Percentiles rank a stretch among this genome's conserved stretches.
phyloP scores from a whole-genome alignment of 2,797 vertebrate species.

The Sorex maritimensis region DNA sequence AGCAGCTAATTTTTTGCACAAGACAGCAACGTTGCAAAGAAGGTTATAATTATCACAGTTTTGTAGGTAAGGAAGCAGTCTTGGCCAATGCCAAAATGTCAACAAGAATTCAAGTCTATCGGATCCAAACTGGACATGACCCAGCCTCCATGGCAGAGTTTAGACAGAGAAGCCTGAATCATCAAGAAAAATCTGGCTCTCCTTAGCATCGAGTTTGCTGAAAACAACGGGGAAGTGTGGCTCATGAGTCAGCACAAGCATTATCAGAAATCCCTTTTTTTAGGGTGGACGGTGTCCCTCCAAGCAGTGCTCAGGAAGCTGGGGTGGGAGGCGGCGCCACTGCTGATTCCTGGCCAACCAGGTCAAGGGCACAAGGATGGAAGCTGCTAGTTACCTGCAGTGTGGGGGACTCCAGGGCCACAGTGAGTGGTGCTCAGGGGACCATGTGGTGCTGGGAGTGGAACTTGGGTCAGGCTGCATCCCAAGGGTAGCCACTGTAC shows the following conservation, averaged over 20 bases:
- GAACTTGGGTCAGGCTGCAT: too few species aligned
- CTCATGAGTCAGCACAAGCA: not conserved
- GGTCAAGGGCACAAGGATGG: too few species aligned
- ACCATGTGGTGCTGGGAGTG: too few species aligned
- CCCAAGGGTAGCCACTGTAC: too few species aligned
- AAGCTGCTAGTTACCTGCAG: too few species aligned
- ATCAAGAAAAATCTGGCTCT: not conserved
- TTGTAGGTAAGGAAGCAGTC: slow-evolving; percentile 23
- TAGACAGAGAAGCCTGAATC: slow-evolving; percentile 45
- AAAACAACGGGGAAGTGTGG: not conserved
- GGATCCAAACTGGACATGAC: not conserved
- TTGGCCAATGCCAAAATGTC: not conserved
- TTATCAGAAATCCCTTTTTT: not conserved
- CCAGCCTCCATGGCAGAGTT: not conserved
- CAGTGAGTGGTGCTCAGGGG: too few species aligned
- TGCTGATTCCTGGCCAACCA: too few species aligned
- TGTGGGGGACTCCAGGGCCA: too few species aligned
- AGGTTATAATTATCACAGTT: not conserved
- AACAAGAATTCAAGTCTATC: not conserved
- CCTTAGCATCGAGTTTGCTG: not conserved
- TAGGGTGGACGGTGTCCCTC: too few species aligned
- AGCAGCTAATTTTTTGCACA: not conserved
- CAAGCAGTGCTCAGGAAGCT: too few species aligned
- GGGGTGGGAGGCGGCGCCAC: too few species aligned
- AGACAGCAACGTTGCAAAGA: not conserved